A percentile compares a stretch with the other conserved stretches of the same genome.
Evolutionary conservation across 2,888 invertebrate genomes (phyloP).

Genomic region (Stegophylla sp.): DNA sequence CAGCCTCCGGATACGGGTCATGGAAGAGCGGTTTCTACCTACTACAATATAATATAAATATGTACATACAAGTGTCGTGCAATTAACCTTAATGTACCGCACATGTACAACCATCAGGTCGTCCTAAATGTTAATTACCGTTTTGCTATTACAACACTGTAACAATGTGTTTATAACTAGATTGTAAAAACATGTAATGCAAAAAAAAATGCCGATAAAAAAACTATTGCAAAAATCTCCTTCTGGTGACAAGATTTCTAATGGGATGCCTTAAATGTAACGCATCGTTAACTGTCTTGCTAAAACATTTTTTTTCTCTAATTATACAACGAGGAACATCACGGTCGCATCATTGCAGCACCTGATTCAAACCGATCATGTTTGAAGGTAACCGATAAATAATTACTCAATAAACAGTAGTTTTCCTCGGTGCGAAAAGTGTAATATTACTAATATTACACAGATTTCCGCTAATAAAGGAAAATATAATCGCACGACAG

Average conservation of each 20-base stretch:
- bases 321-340: constrained; percentile 53
- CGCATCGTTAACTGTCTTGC: constrained; percentile 33
- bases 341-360: constrained; percentile 22
- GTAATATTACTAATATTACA: neutral
- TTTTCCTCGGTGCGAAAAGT: constrained; percentile 26
- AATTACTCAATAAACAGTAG: constrained; percentile 18
- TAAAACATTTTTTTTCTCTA: constrained; percentile 34
- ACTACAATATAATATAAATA: constrained; percentile 38
- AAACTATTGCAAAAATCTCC: constrained; percentile 9
- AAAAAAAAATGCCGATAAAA: constrained; percentile 1
- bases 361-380: neutral
- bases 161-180: constrained; percentile 37
- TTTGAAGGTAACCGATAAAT: constrained; percentile 31
- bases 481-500: neutral
- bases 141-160: constrained; percentile 39
- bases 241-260: constrained; percentile 45
- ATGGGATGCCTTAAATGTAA: constrained; percentile 25
- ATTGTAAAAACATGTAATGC: constrained; percentile 12
- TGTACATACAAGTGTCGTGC: constrained; percentile 18
- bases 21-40: constrained; percentile 53
- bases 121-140: constrained; percentile 47
- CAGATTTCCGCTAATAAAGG: constrained; percentile 13
- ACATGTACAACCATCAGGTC: constrained; percentile 15
- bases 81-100: constrained; percentile 53
- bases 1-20: constrained; percentile 55